Conservation (phyloP, 2,888 invertebrate species). For the Scaptomyza tumidula region DNA sequence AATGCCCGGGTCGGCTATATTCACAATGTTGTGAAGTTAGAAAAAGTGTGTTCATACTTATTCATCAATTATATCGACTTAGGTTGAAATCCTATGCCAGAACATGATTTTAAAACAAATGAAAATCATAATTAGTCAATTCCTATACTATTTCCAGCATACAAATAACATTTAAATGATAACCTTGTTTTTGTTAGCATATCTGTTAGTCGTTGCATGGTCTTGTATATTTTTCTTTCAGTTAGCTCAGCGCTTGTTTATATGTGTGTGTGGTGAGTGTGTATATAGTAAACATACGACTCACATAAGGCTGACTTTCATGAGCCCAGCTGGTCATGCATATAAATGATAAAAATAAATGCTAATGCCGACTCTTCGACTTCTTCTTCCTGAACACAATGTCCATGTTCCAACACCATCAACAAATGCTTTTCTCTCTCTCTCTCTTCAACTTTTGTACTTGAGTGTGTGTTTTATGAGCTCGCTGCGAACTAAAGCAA, state of each 20-base stretch:
- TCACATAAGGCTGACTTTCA: constrained; percentile 68
- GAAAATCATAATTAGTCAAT: no score
- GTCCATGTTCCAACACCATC: constrained; percentile 3
- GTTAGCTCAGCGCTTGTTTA: not conserved
- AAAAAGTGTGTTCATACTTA: no score
- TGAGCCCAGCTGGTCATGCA: constrained; percentile 75
- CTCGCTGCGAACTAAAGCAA: constrained; percentile 43
- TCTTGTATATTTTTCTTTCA: not conserved
- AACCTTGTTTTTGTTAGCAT: constrained; percentile 10
- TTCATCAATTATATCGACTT: no score
- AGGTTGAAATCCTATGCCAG: no score
- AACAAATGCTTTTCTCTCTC: not conserved
- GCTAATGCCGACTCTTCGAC: constrained; percentile 59
- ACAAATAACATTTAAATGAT: no score
- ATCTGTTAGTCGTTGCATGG: constrained; percentile 14
- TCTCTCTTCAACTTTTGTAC: not conserved
- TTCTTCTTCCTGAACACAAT: constrained; percentile 12
- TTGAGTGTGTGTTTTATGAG: constrained; percentile 49
- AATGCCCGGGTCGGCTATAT: not conserved
- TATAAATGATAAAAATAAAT: constrained; percentile 79
- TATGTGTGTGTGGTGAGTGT: no score
- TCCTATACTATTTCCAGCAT: no score
- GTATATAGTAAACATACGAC: constrained; percentile 22
- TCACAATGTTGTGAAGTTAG: not conserved
- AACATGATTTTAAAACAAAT: no score